Conservation (phyloP, 2,888 invertebrate species). For the Lucinisca nassula region DNA sequence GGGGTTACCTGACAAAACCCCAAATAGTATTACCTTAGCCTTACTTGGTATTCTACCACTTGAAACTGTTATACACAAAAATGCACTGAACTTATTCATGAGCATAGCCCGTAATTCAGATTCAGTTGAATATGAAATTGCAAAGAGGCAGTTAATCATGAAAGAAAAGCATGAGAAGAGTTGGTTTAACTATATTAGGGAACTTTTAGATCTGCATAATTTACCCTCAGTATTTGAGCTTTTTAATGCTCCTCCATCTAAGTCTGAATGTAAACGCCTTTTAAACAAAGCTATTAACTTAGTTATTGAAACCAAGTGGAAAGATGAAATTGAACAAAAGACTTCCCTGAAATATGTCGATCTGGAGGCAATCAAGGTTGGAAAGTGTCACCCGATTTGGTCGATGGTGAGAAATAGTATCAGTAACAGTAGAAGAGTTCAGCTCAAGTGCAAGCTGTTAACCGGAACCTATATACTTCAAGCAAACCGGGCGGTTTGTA, state of each 20-base stretch:
- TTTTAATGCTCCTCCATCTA: background rate
- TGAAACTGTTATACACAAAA: constrained; percentile 2
- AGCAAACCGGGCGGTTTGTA: too few species aligned
- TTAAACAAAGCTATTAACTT: too few species aligned
- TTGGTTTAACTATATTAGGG: background rate
- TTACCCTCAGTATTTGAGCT: background rate
- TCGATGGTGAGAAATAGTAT: background rate
- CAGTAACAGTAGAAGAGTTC: background rate
- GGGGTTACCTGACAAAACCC: constrained; percentile 19
- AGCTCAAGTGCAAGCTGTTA: background rate
- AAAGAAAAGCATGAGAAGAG: too few species aligned
- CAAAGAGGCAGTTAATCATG: constrained; percentile 15
- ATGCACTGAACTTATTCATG: background rate
- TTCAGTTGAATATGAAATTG: background rate
- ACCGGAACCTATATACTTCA: too few species aligned
- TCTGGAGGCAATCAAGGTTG: background rate
- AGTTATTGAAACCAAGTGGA: background rate
- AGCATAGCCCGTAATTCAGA: background rate
- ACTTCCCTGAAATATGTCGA: constrained; percentile 2
- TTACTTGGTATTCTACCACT: background rate
- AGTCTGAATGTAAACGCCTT: too few species aligned
- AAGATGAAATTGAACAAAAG: background rate
- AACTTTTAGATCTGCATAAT: background rate
- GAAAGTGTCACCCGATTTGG: background rate
- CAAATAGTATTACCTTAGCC: too few species aligned